Conservation (phyloP, 2,113 vertebrate genomes). For the Garra rufa region DNA sequence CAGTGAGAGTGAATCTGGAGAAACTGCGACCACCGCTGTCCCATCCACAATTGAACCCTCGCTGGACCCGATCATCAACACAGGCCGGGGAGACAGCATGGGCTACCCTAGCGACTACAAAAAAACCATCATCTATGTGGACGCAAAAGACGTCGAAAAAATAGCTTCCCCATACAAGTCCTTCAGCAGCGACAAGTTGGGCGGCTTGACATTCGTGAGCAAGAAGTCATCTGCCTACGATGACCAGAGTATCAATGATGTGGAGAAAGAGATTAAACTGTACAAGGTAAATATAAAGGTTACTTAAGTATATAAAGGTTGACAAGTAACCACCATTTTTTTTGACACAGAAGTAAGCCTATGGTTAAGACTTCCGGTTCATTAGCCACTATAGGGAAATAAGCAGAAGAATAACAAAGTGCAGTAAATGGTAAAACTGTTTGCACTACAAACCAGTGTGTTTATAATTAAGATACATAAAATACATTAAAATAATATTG, state of each 20-base stretch:
- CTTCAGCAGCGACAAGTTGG: slow-evolving; percentile 59
- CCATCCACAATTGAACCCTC: slow-evolving; percentile 62
- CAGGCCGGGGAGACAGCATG: slow-evolving; percentile 74
- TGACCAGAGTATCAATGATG: slow-evolving; percentile 65
- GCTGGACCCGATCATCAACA: slow-evolving; percentile 57
- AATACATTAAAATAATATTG: too few relatives aligned
- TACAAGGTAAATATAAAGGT: slow-evolving; percentile 69
- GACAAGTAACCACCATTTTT: background rate
- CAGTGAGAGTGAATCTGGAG: slow-evolving; percentile 71
- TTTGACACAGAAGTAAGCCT: too few relatives aligned
- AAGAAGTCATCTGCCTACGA: slow-evolving; percentile 67
- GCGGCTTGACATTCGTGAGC: slow-evolving; percentile 53
- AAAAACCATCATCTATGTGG: slow-evolving; percentile 67
- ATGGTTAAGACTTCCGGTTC: too few relatives aligned
- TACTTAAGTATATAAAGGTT: background rate
- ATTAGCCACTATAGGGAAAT: too few relatives aligned
- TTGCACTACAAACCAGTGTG: too few relatives aligned
- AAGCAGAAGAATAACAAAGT: too few relatives aligned
- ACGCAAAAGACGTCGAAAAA: slow-evolving; percentile 70
- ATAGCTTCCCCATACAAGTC: slow-evolving; percentile 72
- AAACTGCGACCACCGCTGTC: slow-evolving; percentile 57
- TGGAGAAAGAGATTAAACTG: slow-evolving; percentile 72
- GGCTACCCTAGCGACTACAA: slow-evolving; percentile 74
- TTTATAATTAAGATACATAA: too few relatives aligned
- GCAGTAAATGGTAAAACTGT: too few relatives aligned